These are phyloP conservation scores for Euplagia quadripunctaria DNA, from an alignment of 2,888 invertebrate species.

Conservation along the genomic window DNA sequence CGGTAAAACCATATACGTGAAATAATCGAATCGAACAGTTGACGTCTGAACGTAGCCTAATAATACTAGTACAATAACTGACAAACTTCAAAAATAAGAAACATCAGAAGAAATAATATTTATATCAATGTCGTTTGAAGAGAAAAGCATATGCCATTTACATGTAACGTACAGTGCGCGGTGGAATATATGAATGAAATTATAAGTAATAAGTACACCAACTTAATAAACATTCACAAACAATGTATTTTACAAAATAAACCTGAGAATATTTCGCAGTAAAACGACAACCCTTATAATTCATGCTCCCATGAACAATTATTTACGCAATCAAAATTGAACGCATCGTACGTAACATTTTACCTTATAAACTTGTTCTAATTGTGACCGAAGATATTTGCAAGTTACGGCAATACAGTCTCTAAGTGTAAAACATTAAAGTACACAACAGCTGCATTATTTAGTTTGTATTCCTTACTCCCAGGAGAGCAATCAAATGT, in stretches of 20 bases:
- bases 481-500: conserved; percentile 35
- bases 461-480: conserved; percentile 16
- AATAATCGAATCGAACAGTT: too few species aligned
- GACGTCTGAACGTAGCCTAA: too few species aligned
- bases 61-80: not conserved
- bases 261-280: not conserved
- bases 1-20: too few species aligned
- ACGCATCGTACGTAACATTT: conserved; percentile 40
- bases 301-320: conserved; percentile 34
- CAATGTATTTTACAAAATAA: not conserved
- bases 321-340: conserved; percentile 48
- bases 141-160: not conserved
- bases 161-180: not conserved
- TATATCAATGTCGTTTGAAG: not conserved
- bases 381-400: not conserved
- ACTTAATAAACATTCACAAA: conserved; percentile 3
- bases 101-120: not conserved
- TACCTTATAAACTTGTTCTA: conserved; percentile 11
- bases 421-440: conserved; percentile 22
- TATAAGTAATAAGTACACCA: not conserved
- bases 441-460: conserved; percentile 5
- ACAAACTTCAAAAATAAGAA: not conserved
- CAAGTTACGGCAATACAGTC: conserved; percentile 12
- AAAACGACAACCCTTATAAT: conserved; percentile 13
- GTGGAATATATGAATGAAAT: not conserved